Base-by-base conservation (phyloP, 2,797 vertebrate genomes). In the Macroramphosus scolopax region DNA sequence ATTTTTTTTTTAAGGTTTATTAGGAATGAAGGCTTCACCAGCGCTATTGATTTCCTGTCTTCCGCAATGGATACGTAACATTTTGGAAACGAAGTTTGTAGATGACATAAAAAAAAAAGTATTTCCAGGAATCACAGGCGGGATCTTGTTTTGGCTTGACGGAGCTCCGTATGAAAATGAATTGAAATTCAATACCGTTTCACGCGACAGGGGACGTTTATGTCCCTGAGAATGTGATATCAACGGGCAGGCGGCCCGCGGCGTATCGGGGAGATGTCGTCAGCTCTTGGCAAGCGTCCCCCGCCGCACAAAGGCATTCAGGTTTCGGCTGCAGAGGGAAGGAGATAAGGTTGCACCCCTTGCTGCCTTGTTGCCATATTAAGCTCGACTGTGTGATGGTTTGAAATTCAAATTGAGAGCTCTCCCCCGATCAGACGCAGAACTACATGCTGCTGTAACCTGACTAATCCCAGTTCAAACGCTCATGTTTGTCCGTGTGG, bases 381-480 rank as follows among this genome's bases (percentile, higher is more conserved):
- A 31, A 47, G 37, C 46, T 37, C n/a, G 0, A 25, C 34, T 8
- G 35, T 66, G 74, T 60, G 56, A 51, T 35, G 33, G 38, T 82
- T 83, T 74, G 54, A 83, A 85, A 86, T 77, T 64, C 75, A 68
- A 83, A 80, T 69, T 60, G 5, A 40, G 38, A 20, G 44, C 39
- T 48, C 11, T 10, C 32, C 46, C 9, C 14, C 48, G 25, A 16
- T 50, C 41, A 20, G 11, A 22, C 22, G 36, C 18, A 20, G 44
- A 31, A 13, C 33, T 28, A 32, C 30, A 39, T n/a, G 18, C 47
- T 17, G 29, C 44, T 46, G 16, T 34, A 35, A 46, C 49, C 32
- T 2, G 28, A 63, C 26, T 35, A 49, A 64, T 57, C 60, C 51
- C 38, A 33, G 10, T 1, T 20, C 31, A 62, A 55, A 58, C 51